Conservation (phyloP, 2,113 vertebrate genomes). For the Anoura caudifer region DNA sequence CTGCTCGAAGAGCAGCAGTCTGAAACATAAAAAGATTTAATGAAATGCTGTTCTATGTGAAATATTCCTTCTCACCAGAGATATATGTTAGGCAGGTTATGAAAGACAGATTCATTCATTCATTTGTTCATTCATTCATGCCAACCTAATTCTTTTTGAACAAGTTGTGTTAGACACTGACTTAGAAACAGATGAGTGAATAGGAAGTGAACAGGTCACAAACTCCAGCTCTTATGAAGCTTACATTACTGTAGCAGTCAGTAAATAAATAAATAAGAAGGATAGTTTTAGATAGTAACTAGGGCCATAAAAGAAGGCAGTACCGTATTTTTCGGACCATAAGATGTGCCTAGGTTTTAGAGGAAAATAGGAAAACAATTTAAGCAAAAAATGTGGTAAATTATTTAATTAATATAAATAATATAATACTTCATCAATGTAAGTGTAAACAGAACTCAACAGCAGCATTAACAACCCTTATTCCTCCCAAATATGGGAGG, state of each 20-base stretch:
- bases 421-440: too few species aligned
- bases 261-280: not conserved
- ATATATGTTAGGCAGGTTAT: not conserved
- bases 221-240: not conserved
- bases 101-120: not conserved
- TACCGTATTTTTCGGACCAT: not conserved
- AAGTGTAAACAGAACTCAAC: too few species aligned
- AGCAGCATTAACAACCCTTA: too few species aligned
- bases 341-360: too few species aligned
- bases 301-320: not conserved
- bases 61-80: not conserved
- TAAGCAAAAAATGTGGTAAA: too few species aligned
- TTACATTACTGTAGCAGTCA: not conserved
- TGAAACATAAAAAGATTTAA: constrained; percentile 72
- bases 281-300: not conserved
- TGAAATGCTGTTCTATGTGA: not conserved
- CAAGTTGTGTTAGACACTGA: not conserved
- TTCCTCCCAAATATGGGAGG: too few species aligned
- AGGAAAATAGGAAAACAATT: too few species aligned
- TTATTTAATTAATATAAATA: too few species aligned
- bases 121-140: not conserved
- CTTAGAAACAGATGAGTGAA: not conserved
- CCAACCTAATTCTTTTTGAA: not conserved
- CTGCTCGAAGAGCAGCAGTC: constrained; percentile 96
- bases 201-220: not conserved